Conservation (phyloP, 1,140 invertebrate genomes). For the Drosophila lowei region DNA sequence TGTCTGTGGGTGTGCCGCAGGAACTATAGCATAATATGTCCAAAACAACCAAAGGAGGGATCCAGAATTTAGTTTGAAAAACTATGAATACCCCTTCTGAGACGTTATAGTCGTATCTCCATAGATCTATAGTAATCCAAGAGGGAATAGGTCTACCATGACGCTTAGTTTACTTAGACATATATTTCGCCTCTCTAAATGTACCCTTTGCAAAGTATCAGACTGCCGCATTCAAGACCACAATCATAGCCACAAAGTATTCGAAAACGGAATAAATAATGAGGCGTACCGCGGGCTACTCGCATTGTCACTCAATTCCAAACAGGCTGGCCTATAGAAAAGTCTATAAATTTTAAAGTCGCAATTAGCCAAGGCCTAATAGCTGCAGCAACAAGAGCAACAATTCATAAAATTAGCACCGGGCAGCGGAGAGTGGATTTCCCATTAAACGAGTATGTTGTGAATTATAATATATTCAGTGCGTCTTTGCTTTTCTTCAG, state of each 20-base stretch:
- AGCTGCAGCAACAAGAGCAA: constrained; percentile 3
- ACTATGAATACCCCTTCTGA: constrained; percentile 16
- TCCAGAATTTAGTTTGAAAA: background rate
- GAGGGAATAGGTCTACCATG: too few relatives aligned
- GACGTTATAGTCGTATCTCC: too few relatives aligned
- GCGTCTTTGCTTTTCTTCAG: constrained; percentile 41
- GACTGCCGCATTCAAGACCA: constrained; percentile 17
- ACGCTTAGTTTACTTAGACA: too few relatives aligned
- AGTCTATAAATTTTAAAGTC: constrained; percentile 79
- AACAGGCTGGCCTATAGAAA: constrained; percentile 39
- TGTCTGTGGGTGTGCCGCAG: constrained; percentile 62
- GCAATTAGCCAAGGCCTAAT: constrained; percentile 53
- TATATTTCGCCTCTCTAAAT: too few relatives aligned
- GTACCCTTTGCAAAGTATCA: constrained; percentile 9
- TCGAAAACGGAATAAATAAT: constrained; percentile 49
- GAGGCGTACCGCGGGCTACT: constrained; percentile 37
- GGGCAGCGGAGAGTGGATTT: constrained; percentile 31
- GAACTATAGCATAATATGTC: constrained; percentile 78
- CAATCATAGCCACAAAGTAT: constrained; percentile 1
- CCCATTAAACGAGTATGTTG: constrained; percentile 30
- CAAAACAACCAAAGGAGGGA: constrained; percentile 45
- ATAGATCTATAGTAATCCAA: too few relatives aligned
- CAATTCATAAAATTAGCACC: constrained; percentile 43
- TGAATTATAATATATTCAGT: constrained; percentile 74
- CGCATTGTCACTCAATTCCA: constrained; percentile 56